Base-by-base conservation (phyloP, 2,888 invertebrate genomes). In the Charanyca ferruginea region DNA sequence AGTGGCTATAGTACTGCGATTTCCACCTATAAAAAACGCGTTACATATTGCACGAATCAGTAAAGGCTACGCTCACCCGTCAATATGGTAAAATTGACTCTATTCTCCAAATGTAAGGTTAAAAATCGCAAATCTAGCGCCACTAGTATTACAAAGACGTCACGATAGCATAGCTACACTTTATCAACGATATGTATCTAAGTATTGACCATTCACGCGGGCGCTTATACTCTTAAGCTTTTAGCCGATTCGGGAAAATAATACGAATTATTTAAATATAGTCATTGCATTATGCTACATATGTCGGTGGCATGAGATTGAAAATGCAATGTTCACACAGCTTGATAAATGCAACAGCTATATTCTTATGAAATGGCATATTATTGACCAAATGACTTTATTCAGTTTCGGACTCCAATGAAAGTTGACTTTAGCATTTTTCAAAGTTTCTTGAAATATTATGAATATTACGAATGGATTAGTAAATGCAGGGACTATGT, bases 171-270 rank as follows among this genome's bases (percentile, higher is more conserved):
- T 80, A 86, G 83, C 83, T 83, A 83, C 75, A 81, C 69, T 84
- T 85, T 80, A 87, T 81, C 79, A 77, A 85, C 89, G 91, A 91
- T 91, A 91, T 91, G 91, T 90, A 87, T 89, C 82, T 85, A 87
- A 87, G 83, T 87, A 84, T 84, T 83, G 84, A 83, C 79, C 83
- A 84, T 84, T 83, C 87, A 86, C 80, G 77, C 80, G 53, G 67
- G 48, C 71, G 71, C 65, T 68, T 73, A 62, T 70, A 80, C 80
- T 78, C 71, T 71, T 71, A 79, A 79, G 76, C 80, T 74, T 78
- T 52, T 55, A 73, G 66, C 65, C 62, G 59, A 53, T 66, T 73
- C 72, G 62, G 71, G 54, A 44, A 72, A 72, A 75, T 53, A 68
- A 66, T 52, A 67, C 63, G 60, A 73, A 58, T 23, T 42, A 20